Conservation (phyloP, 2,113 vertebrate genomes). For the Oophaga pumilio region DNA sequence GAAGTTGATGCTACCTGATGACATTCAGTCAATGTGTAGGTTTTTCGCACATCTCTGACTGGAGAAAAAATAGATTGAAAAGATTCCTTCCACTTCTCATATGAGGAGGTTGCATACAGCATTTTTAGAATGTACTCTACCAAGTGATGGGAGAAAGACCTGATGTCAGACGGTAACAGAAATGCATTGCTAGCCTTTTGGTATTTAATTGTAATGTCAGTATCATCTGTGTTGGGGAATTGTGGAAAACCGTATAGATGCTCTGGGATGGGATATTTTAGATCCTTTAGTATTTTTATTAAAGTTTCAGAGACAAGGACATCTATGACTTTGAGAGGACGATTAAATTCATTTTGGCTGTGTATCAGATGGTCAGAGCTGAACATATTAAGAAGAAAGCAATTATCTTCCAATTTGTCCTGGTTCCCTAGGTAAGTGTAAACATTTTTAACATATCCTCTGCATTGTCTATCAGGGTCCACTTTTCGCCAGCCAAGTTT, state of each 20-base stretch:
- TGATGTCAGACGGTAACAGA: slow-evolving; percentile 7
- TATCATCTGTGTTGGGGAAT: neutral
- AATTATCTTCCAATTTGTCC: neutral
- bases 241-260: neutral
- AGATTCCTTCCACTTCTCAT: neutral
- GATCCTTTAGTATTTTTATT: neutral
- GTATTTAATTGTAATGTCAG: neutral
- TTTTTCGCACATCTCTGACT: too few species aligned
- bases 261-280: slow-evolving; percentile 21
- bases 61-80: neutral
- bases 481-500: neutral
- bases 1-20: neutral
- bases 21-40: neutral
- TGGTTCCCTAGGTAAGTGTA: neutral
- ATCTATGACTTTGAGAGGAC: neutral
- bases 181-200: neutral
- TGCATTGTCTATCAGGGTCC: neutral
- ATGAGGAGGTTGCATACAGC: neutral
- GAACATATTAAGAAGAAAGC: slow-evolving; percentile 29
- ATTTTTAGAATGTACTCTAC: slow-evolving; percentile 7
- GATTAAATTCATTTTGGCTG: slow-evolving; percentile 15
- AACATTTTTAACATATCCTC: neutral
- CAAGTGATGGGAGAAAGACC: slow-evolving; percentile 11
- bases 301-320: neutral
- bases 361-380: neutral